These are phyloP conservation scores for Zygaena filipendulae DNA, from an alignment of 2,888 invertebrate species.

Conservation along the genomic window DNA sequence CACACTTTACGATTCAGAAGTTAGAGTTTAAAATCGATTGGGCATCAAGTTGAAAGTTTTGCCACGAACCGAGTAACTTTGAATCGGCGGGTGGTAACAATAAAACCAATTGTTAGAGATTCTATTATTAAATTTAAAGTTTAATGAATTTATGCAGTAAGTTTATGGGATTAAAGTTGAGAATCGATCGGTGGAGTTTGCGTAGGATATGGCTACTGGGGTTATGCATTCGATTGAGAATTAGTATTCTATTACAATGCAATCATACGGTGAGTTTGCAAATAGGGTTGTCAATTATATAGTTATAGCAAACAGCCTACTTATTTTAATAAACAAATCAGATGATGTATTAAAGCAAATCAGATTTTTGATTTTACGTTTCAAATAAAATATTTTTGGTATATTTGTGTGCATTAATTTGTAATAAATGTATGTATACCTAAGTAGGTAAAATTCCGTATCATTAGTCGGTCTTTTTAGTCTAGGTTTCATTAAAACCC, in stretches of 20 bases:
- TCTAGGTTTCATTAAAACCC: too few relatives aligned
- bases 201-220: too few relatives aligned
- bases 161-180: too few relatives aligned
- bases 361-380: too few relatives aligned
- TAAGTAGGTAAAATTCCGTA: too few relatives aligned
- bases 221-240: constrained; percentile 42
- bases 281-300: constrained; percentile 28
- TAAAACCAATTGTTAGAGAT: constrained; percentile 48
- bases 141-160: too few relatives aligned
- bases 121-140: constrained; percentile 35
- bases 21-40: constrained; percentile 13
- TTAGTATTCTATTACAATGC: constrained; percentile 51
- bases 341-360: too few relatives aligned
- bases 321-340: constrained; percentile 12
- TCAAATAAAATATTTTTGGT: too few relatives aligned
- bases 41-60: constrained; percentile 11
- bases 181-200: too few relatives aligned
- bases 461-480: too few relatives aligned
- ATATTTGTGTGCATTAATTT: too few relatives aligned
- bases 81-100: constrained; percentile 62
- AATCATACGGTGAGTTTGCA: constrained; percentile 30
- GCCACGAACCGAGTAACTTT: constrained; percentile 31
- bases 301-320: constrained; percentile 19
- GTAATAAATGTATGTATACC: too few relatives aligned
- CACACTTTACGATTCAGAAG: constrained; percentile 14